Evolutionary conservation across 2,888 invertebrate species (phyloP), one percentile per base, ranked within the genome.

Genomic region (Notocelia uddmanniana): DNA sequence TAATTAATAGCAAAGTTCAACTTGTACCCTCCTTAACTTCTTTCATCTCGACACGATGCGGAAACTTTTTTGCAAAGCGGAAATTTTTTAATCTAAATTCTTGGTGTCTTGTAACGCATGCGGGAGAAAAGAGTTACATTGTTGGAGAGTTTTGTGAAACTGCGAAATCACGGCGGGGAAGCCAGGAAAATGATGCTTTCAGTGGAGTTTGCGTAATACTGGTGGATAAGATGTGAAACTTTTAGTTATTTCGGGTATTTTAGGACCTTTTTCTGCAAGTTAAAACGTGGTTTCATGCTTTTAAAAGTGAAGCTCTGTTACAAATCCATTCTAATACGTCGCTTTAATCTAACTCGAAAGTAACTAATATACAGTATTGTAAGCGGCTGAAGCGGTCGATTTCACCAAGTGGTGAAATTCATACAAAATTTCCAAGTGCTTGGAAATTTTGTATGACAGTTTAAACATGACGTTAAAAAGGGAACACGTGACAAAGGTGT

Each of bases 71-170:
- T 58, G 18, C 45, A 26, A 48, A 57, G 26, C 45, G 21, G 48
- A 48, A 11, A 58, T 58, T 68, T 67, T 63, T 68, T 68, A 68
- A 68, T 68, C 67, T 58, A 68, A 68, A 68, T 68, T 68, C 58
- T 58, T 58, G n/a, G 58, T 68, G 67, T 50, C 67, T 58, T 68
- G 45, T 26, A 48, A 68, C 58, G 58, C 58, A 48, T 68, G 48
- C 45, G 48, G 18, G 58, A 31, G 19, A 31, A 26, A 57, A 52
- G 50, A 52, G 64, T 64, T 37, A 52, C 21, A 52, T 21, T 15
- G 19, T 37, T 23, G 52, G 15, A 34, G 19, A 34, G 52, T 64
- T 54, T 64, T 31, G 9, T 18, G 18, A 62, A 21, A 13, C 13
- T 21, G 23, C 21, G 52, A 5, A 52, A 21, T 52, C 52, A 21